Evolutionary conservation across 2,797 vertebrate genomes (phyloP), one percentile per base, ranked within the genome.

Genomic region (Falco berigora): DNA sequence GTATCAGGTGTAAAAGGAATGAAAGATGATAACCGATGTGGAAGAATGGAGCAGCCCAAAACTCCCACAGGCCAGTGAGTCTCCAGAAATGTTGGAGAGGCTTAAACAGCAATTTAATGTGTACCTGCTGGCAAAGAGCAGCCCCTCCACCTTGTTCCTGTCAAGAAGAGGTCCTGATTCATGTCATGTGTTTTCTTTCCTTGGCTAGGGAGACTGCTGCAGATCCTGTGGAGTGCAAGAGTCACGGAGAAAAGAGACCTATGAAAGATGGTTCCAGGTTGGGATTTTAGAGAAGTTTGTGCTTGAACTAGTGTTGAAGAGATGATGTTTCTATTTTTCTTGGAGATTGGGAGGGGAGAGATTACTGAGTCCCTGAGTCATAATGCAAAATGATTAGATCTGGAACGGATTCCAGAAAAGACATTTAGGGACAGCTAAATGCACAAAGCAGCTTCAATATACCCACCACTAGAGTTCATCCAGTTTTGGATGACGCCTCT

Each of bases 1-100:
- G 71, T 61, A 47, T 76, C 88, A 74, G 84, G 90, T 91, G 94
- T 89, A 76, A 75, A 66, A 93, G 56, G 86, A 89, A 82, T 71
- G 86, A 86, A 62, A 85, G 44, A 63, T 47, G 80, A 90, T 84
- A 92, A 79, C 53, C 79, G 55, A 1, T 0, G 0, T 34, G 64
- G 61, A 77, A 38, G 28, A 77, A 44, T 1, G 8, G 72, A 95
- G 86, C 76, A 67, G 80, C 52, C 74, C 83, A 14, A 58, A 85
- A 75, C 74, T 92, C 81, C 86, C 80, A 46, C 86, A 79, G 63
- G 55, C 79, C 24, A 0, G 13, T 1, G 3, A 44, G 47, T 42
- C 83, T 75, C 66, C 77, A 79, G 86, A 63, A 90, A 87, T 10
- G 12, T 8, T 78, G 76, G 62, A 47, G 69, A 78, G 67, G 62